Evolutionary conservation across 2,888 invertebrate species (phyloP), one percentile per base, ranked within the genome.

Genomic region (Polydrusus pterygomalis): DNA sequence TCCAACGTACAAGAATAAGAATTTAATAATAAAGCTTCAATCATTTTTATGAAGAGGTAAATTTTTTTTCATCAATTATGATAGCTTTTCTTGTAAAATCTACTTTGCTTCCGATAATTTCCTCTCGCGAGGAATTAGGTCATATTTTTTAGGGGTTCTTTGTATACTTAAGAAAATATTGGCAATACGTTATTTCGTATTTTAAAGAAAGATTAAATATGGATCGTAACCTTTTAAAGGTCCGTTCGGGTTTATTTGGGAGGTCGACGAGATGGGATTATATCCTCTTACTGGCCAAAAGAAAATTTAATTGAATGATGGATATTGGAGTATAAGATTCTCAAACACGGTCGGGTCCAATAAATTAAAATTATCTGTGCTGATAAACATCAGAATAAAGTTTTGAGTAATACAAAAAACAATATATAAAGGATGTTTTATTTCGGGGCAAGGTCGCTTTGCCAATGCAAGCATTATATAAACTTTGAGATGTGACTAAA

Each of bases 61-160:
- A 54, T 20, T 54, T 54, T 20, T 43, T 54, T 54, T 54, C 54
- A 30, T 54, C 25, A 54, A 54, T 54, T 54, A 54, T n/a, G 54
- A 54, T 25, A 30, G 54, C 30, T 54, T 54, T 30, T 30, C 25
- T 25, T 54, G 54, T 54, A 20, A 54, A 13, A 30, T 25, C 30
- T 54, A 7, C 20, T 54, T 17, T 2, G 54, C 54, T 13, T 51
- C 20, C 9, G 20, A 30, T 54, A 54, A 54, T 30, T 54, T 20
- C 30, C 25, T 20, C 11, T 20, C 11, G 20, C 9, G 13, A 54
- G 20, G 3, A 20, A 54, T 10, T 0, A 30, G 20, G 25, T n/a
- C 2, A 18, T 51, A 18, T n/a, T 54, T 54, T 54, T 13, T 17
- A n/a, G 8, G 7, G 6, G 25, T 51, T 51, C 13, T 54, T 54